phyloP scores from a whole-genome alignment of 2,888 invertebrate species.

The Drosophila fulvimacula region DNA sequence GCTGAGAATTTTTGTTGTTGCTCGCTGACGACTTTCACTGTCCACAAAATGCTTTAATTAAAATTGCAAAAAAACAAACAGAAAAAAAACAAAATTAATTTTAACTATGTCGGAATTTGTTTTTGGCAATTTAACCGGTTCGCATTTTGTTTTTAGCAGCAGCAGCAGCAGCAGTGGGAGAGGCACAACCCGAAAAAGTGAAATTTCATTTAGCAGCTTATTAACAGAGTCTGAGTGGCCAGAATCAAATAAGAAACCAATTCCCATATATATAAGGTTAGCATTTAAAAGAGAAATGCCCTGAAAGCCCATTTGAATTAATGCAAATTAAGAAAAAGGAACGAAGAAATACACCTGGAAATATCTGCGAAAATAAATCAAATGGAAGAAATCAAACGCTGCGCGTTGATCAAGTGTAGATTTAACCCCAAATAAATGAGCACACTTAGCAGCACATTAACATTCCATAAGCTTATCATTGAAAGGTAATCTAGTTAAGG shows the following conservation, averaged over 20 bases:
- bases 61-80: slow-evolving; percentile 68
- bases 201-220: slow-evolving; percentile 76
- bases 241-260: slow-evolving; percentile 47
- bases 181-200: slow-evolving; percentile 61
- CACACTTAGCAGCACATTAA: slow-evolving; percentile 31
- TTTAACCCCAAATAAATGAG: slow-evolving; percentile 13
- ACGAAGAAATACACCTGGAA: neutral
- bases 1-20: slow-evolving; percentile 21
- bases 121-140: slow-evolving; percentile 67
- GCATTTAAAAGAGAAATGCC: slow-evolving; percentile 34
- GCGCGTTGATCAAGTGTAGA: neutral
- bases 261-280: slow-evolving; percentile 36
- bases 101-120: slow-evolving; percentile 65
- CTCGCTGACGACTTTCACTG: slow-evolving; percentile 47
- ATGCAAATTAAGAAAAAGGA: slow-evolving; percentile 31
- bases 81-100: slow-evolving; percentile 70
- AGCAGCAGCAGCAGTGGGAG: slow-evolving; percentile 24
- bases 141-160: slow-evolving; percentile 8
- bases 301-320: slow-evolving; percentile 34
- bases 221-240: slow-evolving; percentile 34
- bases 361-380: slow-evolving; percentile 50
- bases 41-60: slow-evolving; percentile 73
- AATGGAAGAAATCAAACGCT: slow-evolving; percentile 4
- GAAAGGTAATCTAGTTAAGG: neutral
- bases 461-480: slow-evolving; percentile 2